Base-by-base conservation (phyloP, 2,888 invertebrate genomes). In the Tetrapedia diversipes region DNA sequence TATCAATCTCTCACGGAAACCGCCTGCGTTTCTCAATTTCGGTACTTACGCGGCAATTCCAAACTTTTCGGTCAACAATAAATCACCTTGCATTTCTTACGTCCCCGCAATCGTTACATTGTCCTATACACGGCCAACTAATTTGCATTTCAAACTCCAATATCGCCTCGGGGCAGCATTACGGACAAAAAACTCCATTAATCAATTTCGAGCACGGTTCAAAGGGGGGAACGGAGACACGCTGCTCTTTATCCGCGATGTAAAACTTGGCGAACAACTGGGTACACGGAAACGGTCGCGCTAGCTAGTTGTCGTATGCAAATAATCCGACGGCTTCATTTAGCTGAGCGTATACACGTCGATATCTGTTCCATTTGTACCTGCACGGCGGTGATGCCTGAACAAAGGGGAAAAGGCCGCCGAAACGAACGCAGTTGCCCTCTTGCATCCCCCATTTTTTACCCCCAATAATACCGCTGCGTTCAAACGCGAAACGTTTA, bases 141-240 rank as follows among this genome's bases (percentile, higher is more conserved):
- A 29, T 39, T 51, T 39, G 14, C 4, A 41, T 64, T 64, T 10
- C 6, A 59, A 59, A 29, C 43, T 59, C 41, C 29, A 43, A 43
- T 19, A 19, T 29, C n/a, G 41, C 24, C 2, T 11, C n/a, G 27
- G 39, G 10, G 16, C 16, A 39, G 4, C 2, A 24, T n/a, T 19
- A 43, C 29, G 14, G 19, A 29, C 19, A 14, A 39, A 63, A 37
- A 49, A 34, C 27, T 49, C 8, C 37, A 54, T 54, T 29, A 27
- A 64, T 69, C 63, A 69, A 37, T 43, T 69, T 19, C 19, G 8
- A 45, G 37, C 32, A 19, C 22, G 14, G 43, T n/a, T n/a, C n/a
- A n/a, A n/a, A n/a, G n/a, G n/a, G n/a, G n/a, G n/a, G n/a, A n/a
- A n/a, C n/a, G n/a, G n/a, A n/a, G n/a, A n/a, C n/a, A 2, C 10